Evolutionary conservation across 2,113 vertebrate genomes (phyloP).

Genomic region (Chionis minor): DNA sequence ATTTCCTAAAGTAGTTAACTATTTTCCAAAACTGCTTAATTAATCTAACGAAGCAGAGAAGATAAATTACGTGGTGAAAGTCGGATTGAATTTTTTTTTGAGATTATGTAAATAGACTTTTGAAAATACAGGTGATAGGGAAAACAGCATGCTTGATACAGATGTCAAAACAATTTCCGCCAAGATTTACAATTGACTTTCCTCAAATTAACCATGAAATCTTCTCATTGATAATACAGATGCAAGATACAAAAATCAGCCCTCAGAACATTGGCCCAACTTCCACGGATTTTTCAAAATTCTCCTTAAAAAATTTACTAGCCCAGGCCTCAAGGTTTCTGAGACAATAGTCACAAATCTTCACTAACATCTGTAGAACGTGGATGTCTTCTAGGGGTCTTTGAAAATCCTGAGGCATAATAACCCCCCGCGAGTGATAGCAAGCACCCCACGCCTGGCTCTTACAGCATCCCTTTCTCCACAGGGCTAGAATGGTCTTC

Average conservation of each 20-base stretch:
- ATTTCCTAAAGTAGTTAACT: background rate
- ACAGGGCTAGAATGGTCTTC: background rate
- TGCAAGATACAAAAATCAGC: background rate
- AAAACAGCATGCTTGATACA: background rate
- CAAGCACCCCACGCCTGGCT: background rate
- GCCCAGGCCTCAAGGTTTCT: background rate
- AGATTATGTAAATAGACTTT: background rate
- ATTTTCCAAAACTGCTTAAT: background rate
- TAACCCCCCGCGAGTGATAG: fast-evolving
- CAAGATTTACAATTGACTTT: background rate
- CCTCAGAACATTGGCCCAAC: background rate
- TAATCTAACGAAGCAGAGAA: background rate
- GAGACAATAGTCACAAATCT: background rate
- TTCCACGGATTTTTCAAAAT: background rate
- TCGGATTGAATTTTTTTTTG: background rate
- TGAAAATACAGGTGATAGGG: background rate
- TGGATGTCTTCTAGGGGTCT: background rate
- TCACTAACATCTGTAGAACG: background rate
- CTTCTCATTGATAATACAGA: background rate
- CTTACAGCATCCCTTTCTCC: background rate
- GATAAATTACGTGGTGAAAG: background rate
- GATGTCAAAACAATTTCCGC: background rate
- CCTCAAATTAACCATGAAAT: background rate
- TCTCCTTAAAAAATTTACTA: background rate
- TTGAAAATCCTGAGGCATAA: background rate